Base-by-base conservation (phyloP, 2,797 vertebrate genomes). In the Setipinna tenuifilis region DNA sequence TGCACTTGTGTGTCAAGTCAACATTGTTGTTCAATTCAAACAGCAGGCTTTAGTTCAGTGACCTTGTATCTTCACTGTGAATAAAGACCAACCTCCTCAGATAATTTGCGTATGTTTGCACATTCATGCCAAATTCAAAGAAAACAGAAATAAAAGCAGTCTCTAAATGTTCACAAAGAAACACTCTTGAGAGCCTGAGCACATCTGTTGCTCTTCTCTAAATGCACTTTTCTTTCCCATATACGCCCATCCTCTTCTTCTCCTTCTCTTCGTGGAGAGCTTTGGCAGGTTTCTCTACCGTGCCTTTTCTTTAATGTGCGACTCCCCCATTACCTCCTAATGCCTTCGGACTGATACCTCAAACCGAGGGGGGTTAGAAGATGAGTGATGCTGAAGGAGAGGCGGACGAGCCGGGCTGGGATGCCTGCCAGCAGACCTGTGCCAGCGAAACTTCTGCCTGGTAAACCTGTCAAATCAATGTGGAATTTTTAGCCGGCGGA, bases 391-490 rank as follows among this genome's bases (percentile, higher is more conserved):
- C 68, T 80, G 58, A 83, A 65, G 5, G 59, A 78, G 81, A 82
- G 85, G 68, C 31, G 31, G 35, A 3, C 50, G 50, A 7, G 14
- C 50, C 9, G 86, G 86, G 82, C 25, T 61, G 82, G 71, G 83
- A 86, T 46, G 71, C 6, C 31, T 41, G 71, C 71, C 71, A 78
- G 82, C 81, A 81, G 84, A 86, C 81, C 81, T 83, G 84, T 83
- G 82, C 48, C 85, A 80, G 81, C 83, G 83, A 86, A 88, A 81
- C 83, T 46, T 44, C 83, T 58, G 28, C 71, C 83, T 83, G 84
- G 83, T 86, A 84, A 81, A 88, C 71, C 86, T 84, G 85, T 85
- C 82, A 86, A 83, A 87, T 61, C 48, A 87, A 88, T 86, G 25
- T 80, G 82, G 82, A 86, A 85, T 57, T 85, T 78, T 31, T 59